phyloP scores from a whole-genome alignment of 2,888 invertebrate species.

The Ennomos quercinarius region DNA sequence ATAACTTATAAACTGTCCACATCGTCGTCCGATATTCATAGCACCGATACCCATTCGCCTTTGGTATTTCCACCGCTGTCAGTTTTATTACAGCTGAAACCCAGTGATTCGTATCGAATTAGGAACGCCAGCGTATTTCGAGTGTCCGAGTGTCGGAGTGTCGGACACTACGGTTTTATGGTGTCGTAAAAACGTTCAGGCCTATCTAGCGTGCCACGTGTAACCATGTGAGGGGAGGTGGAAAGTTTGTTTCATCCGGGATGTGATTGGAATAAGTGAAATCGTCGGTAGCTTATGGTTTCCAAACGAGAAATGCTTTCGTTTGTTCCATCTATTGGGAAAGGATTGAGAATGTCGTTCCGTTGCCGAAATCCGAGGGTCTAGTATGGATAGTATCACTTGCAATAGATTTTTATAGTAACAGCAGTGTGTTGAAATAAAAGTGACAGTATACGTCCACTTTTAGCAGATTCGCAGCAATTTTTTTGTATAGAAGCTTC shows the following conservation, averaged over 20 bases:
- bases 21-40: slow-evolving; percentile 6
- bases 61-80: slow-evolving; percentile 30
- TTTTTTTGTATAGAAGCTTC: too few species aligned
- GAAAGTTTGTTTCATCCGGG: slow-evolving; percentile 21
- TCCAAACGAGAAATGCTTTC: slow-evolving; percentile 3
- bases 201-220: slow-evolving; percentile 26
- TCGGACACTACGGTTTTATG: slow-evolving; percentile 44
- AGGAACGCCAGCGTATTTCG: slow-evolving; percentile 46
- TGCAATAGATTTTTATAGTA: slow-evolving; percentile 16
- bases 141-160: slow-evolving; percentile 37
- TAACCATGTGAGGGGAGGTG: slow-evolving; percentile 11
- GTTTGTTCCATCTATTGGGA: slow-evolving; percentile 8
- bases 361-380: slow-evolving; percentile 1
- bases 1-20: slow-evolving; percentile 5
- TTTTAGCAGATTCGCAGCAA: too few species aligned
- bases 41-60: slow-evolving; percentile 1
- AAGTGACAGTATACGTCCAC: not conserved
- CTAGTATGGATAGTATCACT: slow-evolving; percentile 5
- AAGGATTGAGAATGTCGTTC: slow-evolving; percentile 11
- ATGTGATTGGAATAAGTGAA: slow-evolving; percentile 28
- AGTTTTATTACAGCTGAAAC: slow-evolving; percentile 47
- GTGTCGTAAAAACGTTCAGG: slow-evolving; percentile 42
- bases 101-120: slow-evolving; percentile 47
- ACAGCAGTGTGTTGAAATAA: too few species aligned
- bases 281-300: slow-evolving; percentile 11